Conservation (phyloP, 2,797 vertebrate species). For the Rhinella marina region DNA sequence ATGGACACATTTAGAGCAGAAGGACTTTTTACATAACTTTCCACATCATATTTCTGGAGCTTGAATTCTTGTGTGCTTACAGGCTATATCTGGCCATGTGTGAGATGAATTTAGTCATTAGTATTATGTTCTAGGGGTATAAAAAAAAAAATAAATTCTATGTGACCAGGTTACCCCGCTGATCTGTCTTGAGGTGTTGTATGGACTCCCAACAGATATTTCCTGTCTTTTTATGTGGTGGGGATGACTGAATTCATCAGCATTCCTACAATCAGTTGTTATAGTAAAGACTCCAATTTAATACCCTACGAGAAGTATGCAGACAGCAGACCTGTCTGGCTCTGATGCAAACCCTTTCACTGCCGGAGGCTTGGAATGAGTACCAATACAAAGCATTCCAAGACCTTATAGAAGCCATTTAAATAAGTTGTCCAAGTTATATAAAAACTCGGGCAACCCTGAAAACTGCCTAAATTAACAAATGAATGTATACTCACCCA, state of each 20-base stretch:
- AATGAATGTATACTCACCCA: too few species aligned
- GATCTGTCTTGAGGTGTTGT: background rate
- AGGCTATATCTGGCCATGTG: background rate
- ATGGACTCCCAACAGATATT: background rate
- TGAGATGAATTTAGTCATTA: background rate
- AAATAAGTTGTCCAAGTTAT: too few species aligned
- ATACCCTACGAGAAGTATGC: conserved; percentile 55
- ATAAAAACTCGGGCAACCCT: too few species aligned
- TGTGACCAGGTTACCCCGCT: background rate
- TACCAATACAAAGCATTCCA: conserved; percentile 27
- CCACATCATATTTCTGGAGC: background rate
- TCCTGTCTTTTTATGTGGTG: conserved; percentile 3
- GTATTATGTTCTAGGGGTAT: background rate
- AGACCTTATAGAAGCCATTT: background rate
- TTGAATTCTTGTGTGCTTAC: background rate
- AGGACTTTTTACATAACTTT: background rate
- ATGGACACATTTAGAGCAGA: background rate
- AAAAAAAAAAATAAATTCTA: background rate
- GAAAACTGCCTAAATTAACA: too few species aligned
- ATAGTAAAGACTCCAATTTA: conserved; percentile 18
- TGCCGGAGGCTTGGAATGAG: conserved; percentile 32
- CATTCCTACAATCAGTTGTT: conserved; percentile 40
- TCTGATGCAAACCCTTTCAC: conserved; percentile 50
- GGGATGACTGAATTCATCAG: conserved; percentile 6
- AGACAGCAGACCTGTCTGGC: conserved; percentile 48